phyloP scores from a whole-genome alignment of 2,113 vertebrate genomes.

The Eupsittula cactorum region DNA sequence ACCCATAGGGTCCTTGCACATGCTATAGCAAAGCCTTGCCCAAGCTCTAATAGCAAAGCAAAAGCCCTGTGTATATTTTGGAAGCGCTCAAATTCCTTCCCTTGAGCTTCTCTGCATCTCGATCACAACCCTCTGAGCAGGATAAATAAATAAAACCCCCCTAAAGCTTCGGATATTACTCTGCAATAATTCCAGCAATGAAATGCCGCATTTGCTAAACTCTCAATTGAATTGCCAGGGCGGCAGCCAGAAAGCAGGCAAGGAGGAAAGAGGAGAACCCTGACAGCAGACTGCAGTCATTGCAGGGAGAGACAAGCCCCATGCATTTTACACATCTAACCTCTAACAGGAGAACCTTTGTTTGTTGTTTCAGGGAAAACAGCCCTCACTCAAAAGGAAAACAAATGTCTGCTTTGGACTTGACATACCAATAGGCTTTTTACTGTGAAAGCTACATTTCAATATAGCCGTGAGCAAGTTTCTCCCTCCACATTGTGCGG shows the following conservation, averaged over 20 bases:
- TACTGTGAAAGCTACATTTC: neutral
- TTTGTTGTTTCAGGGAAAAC: neutral
- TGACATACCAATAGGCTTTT: neutral
- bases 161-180: neutral
- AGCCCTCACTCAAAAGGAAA: neutral
- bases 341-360: neutral
- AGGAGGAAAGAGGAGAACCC: neutral
- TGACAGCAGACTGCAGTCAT: neutral
- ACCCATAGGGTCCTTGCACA: rapidly evolving
- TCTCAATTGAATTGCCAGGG: neutral
- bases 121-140: neutral
- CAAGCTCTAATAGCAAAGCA: neutral
- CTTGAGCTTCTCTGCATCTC: neutral
- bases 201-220: neutral
- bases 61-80: rapidly evolving
- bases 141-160: neutral
- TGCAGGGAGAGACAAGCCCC: neutral
- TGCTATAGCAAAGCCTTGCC: neutral
- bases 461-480: neutral
- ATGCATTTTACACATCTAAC: neutral
- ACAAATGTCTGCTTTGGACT: neutral
- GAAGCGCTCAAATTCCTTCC: neutral
- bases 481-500: neutral
- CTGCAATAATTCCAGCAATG: neutral
- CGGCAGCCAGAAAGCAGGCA: neutral